A percentile compares a stretch with the other conserved stretches of the same genome.
phyloP scores from a whole-genome alignment of 2,888 invertebrate species.

The Coecobrya sp. region DNA sequence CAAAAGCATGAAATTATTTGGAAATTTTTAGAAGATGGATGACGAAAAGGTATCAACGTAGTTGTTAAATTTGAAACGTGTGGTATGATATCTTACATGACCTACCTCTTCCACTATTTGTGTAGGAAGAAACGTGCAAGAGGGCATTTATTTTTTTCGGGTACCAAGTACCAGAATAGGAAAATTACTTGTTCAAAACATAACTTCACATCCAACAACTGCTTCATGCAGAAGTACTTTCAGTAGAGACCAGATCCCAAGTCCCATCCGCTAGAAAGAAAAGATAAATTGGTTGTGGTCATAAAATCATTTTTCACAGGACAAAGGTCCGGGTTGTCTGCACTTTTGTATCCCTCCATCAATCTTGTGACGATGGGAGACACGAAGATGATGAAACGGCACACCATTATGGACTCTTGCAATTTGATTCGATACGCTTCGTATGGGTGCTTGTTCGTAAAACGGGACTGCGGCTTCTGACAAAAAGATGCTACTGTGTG shows the following conservation, averaged over 20 bases:
- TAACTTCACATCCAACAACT: background rate
- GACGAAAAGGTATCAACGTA: background rate
- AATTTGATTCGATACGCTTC: slow-evolving; percentile 24
- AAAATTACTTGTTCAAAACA: no score
- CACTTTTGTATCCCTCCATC: slow-evolving; percentile 83
- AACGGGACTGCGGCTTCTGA: slow-evolving; percentile 1
- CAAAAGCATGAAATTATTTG: slow-evolving; percentile 55
- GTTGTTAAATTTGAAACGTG: background rate
- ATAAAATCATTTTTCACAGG: slow-evolving; percentile 85
- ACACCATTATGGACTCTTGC: slow-evolving; percentile 1
- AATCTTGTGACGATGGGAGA: slow-evolving; percentile 73
- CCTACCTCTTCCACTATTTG: background rate
- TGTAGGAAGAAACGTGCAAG: no score
- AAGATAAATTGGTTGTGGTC: slow-evolving; percentile 85
- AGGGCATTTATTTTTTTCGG: no score
- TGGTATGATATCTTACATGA: background rate
- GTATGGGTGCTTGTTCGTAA: slow-evolving; percentile 47
- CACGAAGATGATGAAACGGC: slow-evolving; percentile 9
- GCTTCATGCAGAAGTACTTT: background rate
- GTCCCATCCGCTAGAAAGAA: slow-evolving; percentile 30
- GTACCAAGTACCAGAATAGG: no score
- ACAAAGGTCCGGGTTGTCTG: slow-evolving; percentile 84
- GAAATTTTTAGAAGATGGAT: slow-evolving; percentile 41
- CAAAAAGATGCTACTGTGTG: slow-evolving; percentile 66
- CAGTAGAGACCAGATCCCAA: background rate